Conservation (phyloP, 2,888 invertebrate species). For the Ormyrus rosae region DNA sequence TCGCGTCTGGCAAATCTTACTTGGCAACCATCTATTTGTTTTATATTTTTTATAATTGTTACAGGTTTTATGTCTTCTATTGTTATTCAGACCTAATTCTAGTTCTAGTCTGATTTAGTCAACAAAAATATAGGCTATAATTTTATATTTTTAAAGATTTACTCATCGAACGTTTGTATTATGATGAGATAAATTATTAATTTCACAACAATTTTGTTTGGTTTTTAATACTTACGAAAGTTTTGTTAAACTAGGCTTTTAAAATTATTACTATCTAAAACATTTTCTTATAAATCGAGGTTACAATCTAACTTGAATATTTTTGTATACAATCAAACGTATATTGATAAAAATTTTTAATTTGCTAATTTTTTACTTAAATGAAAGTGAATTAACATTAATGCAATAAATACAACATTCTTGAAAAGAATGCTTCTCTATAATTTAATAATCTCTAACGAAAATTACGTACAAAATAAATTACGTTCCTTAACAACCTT, state of each 20-base stretch:
- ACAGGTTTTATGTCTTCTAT: conserved; percentile 13
- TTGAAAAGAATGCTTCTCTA: neutral
- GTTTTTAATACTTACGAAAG: neutral
- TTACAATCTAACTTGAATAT: neutral
- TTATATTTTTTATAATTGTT: neutral
- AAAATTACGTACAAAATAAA: conserved; percentile 31
- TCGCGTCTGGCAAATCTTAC: neutral
- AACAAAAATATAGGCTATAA: conserved; percentile 49
- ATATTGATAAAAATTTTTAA: neutral
- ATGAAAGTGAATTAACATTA: conserved; percentile 24
- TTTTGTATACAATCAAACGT: neutral
- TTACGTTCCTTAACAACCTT: conserved; percentile 18
- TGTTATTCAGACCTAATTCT: conserved; percentile 17
- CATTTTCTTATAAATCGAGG: neutral
- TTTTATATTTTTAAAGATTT: conserved; percentile 20
- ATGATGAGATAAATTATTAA: conserved; percentile 20
- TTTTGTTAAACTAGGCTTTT: neutral
- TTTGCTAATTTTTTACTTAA: conserved; percentile 12
- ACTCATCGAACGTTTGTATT: neutral
- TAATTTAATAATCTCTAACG: neutral
- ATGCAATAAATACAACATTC: conserved; percentile 5
- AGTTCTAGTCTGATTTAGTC: conserved; percentile 21
- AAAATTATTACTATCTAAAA: neutral
- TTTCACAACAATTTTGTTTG: conserved; percentile 28
- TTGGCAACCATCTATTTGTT: neutral